Conservation (phyloP, 2,888 invertebrate species). For the Drosophila acutilabella region DNA sequence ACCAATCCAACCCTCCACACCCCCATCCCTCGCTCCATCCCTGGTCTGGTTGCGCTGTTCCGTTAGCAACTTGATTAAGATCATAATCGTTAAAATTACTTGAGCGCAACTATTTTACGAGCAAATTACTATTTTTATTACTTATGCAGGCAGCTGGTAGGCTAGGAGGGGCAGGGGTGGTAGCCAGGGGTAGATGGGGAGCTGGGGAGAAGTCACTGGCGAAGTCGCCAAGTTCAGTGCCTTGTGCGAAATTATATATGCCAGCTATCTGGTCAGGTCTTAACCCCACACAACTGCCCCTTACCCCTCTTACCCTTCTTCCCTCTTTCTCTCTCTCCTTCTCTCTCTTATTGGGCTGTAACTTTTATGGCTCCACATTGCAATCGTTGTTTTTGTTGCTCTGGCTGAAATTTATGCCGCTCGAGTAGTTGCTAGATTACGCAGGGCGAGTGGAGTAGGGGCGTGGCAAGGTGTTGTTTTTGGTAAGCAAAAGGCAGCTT, state of each 20-base stretch:
- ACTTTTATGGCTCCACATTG: constrained; percentile 71
- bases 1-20: neutral
- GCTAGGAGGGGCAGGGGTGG: neutral
- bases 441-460: constrained; percentile 6
- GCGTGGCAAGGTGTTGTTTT: constrained; percentile 2
- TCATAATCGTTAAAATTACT: constrained; percentile 81
- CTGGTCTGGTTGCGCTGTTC: neutral
- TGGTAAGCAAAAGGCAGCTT: constrained; percentile 45
- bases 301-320: constrained; percentile 7
- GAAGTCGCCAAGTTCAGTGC: constrained; percentile 66
- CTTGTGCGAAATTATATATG: constrained; percentile 65
- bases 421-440: constrained; percentile 74
- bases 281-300: constrained; percentile 19
- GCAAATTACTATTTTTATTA: constrained; percentile 77
- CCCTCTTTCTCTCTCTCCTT: constrained; percentile 6
- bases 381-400: constrained; percentile 44
- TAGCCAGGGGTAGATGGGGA: neutral
- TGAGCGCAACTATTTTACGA: constrained; percentile 80
- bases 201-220: neutral
- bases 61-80: constrained; percentile 72
- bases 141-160: constrained; percentile 68
- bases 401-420: constrained; percentile 66
- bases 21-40: neutral
- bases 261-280: constrained; percentile 48
- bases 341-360: constrained; percentile 51